Evolutionary conservation across 1,140 invertebrate genomes (phyloP).

Genomic region (Nasonia vitripennis): DNA sequence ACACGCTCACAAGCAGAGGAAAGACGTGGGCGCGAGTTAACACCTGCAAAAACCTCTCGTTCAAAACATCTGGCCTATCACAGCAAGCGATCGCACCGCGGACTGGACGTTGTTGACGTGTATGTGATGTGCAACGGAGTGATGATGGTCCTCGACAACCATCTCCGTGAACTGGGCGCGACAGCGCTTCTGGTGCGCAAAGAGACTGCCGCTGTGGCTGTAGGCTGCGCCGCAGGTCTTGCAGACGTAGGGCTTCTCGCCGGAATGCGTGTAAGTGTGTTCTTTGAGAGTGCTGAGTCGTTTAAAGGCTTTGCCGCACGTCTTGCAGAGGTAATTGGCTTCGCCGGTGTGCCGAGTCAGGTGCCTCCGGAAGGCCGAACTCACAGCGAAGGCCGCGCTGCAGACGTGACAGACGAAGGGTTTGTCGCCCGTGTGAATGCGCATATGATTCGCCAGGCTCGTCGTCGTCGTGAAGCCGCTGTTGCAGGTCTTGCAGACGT

Average conservation of each 20-base stretch:
- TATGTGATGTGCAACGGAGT: constrained; percentile 66
- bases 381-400: constrained; percentile 73
- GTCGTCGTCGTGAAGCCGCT: constrained; percentile 74
- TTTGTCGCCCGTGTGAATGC: constrained; percentile 73
- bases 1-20: constrained; percentile 1
- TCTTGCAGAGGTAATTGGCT: constrained; percentile 77
- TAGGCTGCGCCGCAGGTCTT: constrained; percentile 76
- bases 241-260: constrained; percentile 77
- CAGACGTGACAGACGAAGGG: constrained; percentile 74
- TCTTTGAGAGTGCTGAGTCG: constrained; percentile 77
- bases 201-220: constrained; percentile 73
- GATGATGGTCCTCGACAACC: constrained; percentile 66
- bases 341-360: constrained; percentile 79
- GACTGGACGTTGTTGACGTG: constrained; percentile 72
- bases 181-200: constrained; percentile 75
- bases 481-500: constrained; percentile 74
- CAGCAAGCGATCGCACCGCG: constrained; percentile 69
- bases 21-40: not conserved
- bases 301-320: constrained; percentile 81
- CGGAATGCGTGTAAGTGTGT: constrained; percentile 77
- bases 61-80: constrained; percentile 72
- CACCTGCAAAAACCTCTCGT: not conserved
- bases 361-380: constrained; percentile 74
- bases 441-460: constrained; percentile 71
- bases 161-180: constrained; percentile 69